Conservation (phyloP, 37 sponge, comb jelly and placozoan genomes). For the Halichondria panicea region DNA sequence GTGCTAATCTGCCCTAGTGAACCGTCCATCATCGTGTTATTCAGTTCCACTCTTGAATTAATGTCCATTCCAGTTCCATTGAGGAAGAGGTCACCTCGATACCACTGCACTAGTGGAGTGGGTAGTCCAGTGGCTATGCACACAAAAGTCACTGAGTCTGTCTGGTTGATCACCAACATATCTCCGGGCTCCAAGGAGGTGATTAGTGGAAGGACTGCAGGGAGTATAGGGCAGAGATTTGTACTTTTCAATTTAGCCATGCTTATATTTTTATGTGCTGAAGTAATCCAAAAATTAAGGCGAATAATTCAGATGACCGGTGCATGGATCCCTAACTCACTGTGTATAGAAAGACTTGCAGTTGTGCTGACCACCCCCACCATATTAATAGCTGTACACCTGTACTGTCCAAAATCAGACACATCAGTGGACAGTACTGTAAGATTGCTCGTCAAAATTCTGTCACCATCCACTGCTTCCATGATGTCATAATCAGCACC, state of each 20-base stretch:
- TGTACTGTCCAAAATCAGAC: conserved; percentile 38
- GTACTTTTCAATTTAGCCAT: no score
- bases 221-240: no score
- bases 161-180: no score
- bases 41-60: neutral
- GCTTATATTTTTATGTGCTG: no score
- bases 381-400: conserved; percentile 55
- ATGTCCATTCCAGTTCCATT: neutral
- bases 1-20: conserved; percentile 7
- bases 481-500: neutral
- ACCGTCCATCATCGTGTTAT: neutral
- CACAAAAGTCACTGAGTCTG: no score
- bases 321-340: conserved; percentile 61
- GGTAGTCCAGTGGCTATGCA: no score
- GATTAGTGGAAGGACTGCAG: conserved; percentile 10
- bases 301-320: no score
- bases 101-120: no score
- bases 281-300: no score
- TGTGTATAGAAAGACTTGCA: conserved; percentile 31
- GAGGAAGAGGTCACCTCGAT: neutral
- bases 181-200: conserved; percentile 1
- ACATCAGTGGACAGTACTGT: conserved; percentile 5
- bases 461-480: neutral
- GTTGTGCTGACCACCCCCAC: neutral
- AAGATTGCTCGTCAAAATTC: conserved; percentile 10